Base-by-base conservation (phyloP, 2,888 invertebrate species). In the Cyclophora punctaria region DNA sequence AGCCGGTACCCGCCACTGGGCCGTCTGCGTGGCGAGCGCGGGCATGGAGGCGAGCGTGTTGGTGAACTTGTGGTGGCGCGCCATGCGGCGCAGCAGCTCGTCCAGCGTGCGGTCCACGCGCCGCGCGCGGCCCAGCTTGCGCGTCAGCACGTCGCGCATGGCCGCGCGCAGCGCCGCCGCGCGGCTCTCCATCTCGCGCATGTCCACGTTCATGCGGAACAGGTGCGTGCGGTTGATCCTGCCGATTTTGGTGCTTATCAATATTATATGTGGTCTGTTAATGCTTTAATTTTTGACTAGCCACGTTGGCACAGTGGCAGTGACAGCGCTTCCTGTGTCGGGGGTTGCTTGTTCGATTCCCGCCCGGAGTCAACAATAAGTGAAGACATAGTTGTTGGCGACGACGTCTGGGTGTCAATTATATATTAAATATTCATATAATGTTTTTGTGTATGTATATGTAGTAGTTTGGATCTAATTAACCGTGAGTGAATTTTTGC, bases 151-250 rank as follows among this genome's bases (percentile, higher is more conserved):
- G 46, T 83, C 79, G 0, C 85, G 75, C 85, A 85, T 67, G 80
- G 83, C 69, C 2, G 88, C 88, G 49, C 92, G 90, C 3, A 94
- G 67, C 5, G 82, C 80, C 3, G 81, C 78, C 1, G 93, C 92
- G 49, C 90, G 84, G 0, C 77, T 75, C 5, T 90, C 85, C 94
- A 95, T 95, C 46, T 90, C 90, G 45, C 90, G 89, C 7, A 93
- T 84, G 69, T 95, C 94, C 0, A 91, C 82, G 71, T 91, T 91
- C 92, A 95, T 93, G 56, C 93, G 91, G 48, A 90, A 90, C 51
- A 94, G 71, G 69, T 95, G 94, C 0, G 89, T 89, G 55, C 92
- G 90, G 67, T 93, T 93, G 44, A 91, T 87, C 67, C 93, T 93
- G 60, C 2, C 20, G 2, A 1, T 20, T 20, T 20, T 20, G 20